Percentiles rank a stretch among this genome's conserved stretches.
phyloP scores from a whole-genome alignment of 2,888 invertebrate genomes.

The Dascillus cervinus region DNA sequence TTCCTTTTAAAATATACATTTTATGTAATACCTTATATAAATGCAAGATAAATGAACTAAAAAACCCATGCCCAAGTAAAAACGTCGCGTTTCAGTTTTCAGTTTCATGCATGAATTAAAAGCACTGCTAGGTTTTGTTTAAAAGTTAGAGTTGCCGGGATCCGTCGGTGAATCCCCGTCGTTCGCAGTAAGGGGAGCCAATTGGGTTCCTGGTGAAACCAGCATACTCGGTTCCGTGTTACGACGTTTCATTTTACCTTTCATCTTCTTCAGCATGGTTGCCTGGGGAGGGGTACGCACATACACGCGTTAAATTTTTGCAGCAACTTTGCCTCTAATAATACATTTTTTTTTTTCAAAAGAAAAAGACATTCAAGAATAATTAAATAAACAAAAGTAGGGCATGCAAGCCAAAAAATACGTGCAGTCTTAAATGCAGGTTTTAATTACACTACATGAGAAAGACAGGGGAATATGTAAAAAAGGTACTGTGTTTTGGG shows the following conservation, averaged over 20 bases:
- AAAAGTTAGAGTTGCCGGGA: slow-evolving; percentile 41
- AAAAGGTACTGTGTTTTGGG: not conserved
- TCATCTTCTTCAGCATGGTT: slow-evolving; percentile 99
- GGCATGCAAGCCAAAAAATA: slow-evolving; percentile 8
- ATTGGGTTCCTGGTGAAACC: slow-evolving; percentile 45
- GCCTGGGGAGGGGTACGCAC: slow-evolving; percentile 64
- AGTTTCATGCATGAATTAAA: slow-evolving; percentile 8
- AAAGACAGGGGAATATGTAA: not conserved
- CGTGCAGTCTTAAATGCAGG: too few species aligned
- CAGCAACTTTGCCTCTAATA: slow-evolving; percentile 7
- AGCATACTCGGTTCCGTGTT: slow-evolving; percentile 82
- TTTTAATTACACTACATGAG: not conserved
- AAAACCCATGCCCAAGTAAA: slow-evolving; percentile 10
- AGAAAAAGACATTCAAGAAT: not conserved
- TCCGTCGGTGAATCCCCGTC: slow-evolving; percentile 44
- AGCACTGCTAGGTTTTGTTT: slow-evolving; percentile 17
- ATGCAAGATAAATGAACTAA: slow-evolving; percentile 27
- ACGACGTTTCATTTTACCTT: slow-evolving; percentile 92
- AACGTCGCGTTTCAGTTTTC: too few species aligned
- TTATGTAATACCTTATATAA: slow-evolving; percentile 30
- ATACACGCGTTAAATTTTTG: slow-evolving; percentile 15
- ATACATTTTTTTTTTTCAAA: not conserved
- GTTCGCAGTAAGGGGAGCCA: slow-evolving; percentile 43
- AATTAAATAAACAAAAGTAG: slow-evolving; percentile 7
- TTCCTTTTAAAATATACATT: slow-evolving; percentile 29